Evolutionary conservation across 2,113 vertebrate genomes (phyloP), one percentile per base, ranked within the genome.

Genomic region (Ammospiza caudacuta): DNA sequence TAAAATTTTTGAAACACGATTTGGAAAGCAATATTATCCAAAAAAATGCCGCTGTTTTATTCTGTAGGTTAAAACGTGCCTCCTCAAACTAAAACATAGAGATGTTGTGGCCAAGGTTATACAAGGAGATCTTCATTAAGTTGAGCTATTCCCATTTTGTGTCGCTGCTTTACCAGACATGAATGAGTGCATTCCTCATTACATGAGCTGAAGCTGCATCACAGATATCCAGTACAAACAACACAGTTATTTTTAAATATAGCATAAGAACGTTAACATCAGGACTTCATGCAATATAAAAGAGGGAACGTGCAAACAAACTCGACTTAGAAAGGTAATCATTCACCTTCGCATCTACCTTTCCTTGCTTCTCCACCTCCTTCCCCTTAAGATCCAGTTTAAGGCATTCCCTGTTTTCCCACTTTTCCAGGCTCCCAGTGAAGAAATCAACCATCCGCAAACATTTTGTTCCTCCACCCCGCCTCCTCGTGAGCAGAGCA

Each of bases 111-210:
- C 78, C 95, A 97, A 97, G 94, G 96, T 97, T 96, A 97, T 75
- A 94, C 95, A 97, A 97, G 95, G 94, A 95, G 93, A 97, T 76
- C 86, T 89, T 96, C 91, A 52, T 74, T 44, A 94, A 95, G 74
- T 92, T 94, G 41, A 87, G 77, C 84, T 46, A 66, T 92, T 94
- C 67, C 80, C 85, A 78, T 94, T 84, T 78, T 54, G 82, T 43
- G 55, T 31, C 73, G 6, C 81, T 59, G 83, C 90, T 70, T 54
- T 43, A 55, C 52, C 55, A 77, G 64, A 79, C 68, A 47, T 22
- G 37, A 94, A 75, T 5, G 69, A 44, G 35, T 29, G 51, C 89
- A 90, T 58, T 83, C 58, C 66, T 80, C 76, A 73, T 79, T 77
- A 91, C 91, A 94, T 22, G 43, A 96, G 9, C 75, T 58, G 89